Base-by-base conservation (phyloP, 2,888 invertebrate species). In the Lobophora halterata region DNA sequence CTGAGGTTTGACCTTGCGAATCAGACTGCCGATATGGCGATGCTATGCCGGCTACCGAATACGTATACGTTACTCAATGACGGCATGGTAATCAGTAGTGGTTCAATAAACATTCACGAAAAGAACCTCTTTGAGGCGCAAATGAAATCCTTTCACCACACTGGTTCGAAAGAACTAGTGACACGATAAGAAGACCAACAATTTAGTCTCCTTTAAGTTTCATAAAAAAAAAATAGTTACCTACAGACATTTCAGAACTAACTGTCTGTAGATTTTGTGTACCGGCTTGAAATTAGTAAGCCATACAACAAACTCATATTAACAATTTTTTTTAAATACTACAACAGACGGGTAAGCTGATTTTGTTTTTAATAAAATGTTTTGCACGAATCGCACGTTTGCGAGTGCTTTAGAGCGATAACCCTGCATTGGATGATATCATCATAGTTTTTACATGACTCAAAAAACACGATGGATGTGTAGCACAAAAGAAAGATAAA, bases 1-100 rank as follows among this genome's bases (percentile, higher is more conserved):
- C 78, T 75, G 71, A 46, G 59, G 45, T 51, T 46, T 62, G 79
- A 77, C 85, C 85, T 86, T 83, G 85, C 79, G 82, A 81, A 73
- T 80, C 80, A 78, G 65, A 62, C 75, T 59, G 53, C 74, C 69
- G 81, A 81, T 82, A 83, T 78, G 81, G 79, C 62, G 61, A 61
- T 63, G 67, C 58, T 55, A 58, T 61, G 55, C 54, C 55, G 52
- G 30, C 58, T 46, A 51, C 65, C 69, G 58, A 76, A 71, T 65
- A 61, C 55, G 57, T 65, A 45, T 53, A 40, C 11, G 26, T 52
- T 43, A 47, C 48, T 43, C 26, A 30, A 13, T n/a, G n/a, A n/a
- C n/a, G n/a, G n/a, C n/a, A n/a, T 25, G 1, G 14, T 25, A 25
- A 24, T n/a, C 24, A 24, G 11, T 6, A 10, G 2, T 0, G n/a